phyloP scores from a whole-genome alignment of 2,797 vertebrate species.

The Hemibagrus guttatus region DNA sequence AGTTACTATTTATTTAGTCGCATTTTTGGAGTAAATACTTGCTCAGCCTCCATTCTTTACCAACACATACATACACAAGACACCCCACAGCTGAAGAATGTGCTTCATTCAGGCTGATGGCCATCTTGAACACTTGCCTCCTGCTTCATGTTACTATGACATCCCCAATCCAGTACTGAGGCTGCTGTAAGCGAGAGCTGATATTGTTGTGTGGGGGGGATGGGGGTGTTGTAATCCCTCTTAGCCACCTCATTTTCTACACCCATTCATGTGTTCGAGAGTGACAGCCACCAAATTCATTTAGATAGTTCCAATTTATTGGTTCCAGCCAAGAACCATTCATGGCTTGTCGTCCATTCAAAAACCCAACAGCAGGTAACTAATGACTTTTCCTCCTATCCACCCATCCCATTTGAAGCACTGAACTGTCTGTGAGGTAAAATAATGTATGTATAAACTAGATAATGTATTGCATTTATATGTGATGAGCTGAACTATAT shows the following conservation, averaged over 20 bases:
- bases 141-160: conserved; percentile 79
- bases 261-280: neutral
- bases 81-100: conserved; percentile 77
- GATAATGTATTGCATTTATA: neutral
- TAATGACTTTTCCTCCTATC: neutral
- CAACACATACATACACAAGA: conserved; percentile 59
- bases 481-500: neutral
- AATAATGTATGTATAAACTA: neutral
- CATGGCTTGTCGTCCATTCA: neutral
- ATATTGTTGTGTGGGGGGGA: conserved; percentile 53
- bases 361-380: neutral
- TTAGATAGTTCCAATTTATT: neutral
- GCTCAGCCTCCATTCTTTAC: conserved; percentile 33
- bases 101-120: conserved; percentile 77
- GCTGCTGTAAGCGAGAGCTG: conserved; percentile 54
- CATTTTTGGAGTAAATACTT: conserved; percentile 75
- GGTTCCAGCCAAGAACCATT: neutral
- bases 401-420: neutral
- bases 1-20: conserved; percentile 81
- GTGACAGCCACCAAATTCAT: neutral
- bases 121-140: conserved; percentile 79
- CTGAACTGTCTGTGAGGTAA: neutral
- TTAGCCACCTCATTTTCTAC: neutral
- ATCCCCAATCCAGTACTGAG: conserved; percentile 59
- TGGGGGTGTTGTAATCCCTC: conserved; percentile 61